phyloP scores from a whole-genome alignment of 2,888 invertebrate species.

The Cerceris rybyensis region DNA sequence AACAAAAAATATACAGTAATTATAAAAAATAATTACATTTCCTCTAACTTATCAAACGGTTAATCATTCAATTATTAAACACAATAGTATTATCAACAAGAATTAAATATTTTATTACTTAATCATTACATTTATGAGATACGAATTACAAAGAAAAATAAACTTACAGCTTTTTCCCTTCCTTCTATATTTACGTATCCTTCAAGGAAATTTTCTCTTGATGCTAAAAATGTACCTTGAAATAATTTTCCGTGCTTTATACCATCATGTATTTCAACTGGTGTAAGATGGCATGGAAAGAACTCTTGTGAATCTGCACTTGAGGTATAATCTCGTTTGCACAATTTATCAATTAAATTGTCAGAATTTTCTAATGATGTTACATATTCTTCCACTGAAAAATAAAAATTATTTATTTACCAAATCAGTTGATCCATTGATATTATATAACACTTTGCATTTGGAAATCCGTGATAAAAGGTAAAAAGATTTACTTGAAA shows the following conservation, averaged over 20 bases:
- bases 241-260: slow-evolving; percentile 89
- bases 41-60: too few species aligned
- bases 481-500: slow-evolving; percentile 84
- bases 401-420: slow-evolving; percentile 7
- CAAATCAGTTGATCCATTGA: too few species aligned
- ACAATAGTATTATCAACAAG: too few species aligned
- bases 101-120: not conserved
- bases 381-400: slow-evolving; percentile 89
- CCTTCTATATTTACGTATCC: slow-evolving; percentile 92
- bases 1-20: slow-evolving; percentile 55
- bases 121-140: not conserved
- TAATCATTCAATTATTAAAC: too few species aligned
- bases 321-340: slow-evolving; percentile 86
- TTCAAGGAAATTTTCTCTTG: slow-evolving; percentile 96
- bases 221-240: slow-evolving; percentile 93
- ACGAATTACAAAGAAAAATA: slow-evolving; percentile 7
- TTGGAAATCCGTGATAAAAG: not conserved
- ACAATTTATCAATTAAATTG: slow-evolving; percentile 91
- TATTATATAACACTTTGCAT: slow-evolving; percentile 19
- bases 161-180: slow-evolving; percentile 89
- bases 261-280: slow-evolving; percentile 89
- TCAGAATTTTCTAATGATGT: slow-evolving; percentile 87
- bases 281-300: slow-evolving; percentile 93
- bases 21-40: slow-evolving; percentile 1
- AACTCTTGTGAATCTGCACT: slow-evolving; percentile 85